Evolutionary conservation across 2,113 vertebrate species (phyloP), one percentile per base, ranked within the genome.

Genomic region (Saimiri boliviensis): DNA sequence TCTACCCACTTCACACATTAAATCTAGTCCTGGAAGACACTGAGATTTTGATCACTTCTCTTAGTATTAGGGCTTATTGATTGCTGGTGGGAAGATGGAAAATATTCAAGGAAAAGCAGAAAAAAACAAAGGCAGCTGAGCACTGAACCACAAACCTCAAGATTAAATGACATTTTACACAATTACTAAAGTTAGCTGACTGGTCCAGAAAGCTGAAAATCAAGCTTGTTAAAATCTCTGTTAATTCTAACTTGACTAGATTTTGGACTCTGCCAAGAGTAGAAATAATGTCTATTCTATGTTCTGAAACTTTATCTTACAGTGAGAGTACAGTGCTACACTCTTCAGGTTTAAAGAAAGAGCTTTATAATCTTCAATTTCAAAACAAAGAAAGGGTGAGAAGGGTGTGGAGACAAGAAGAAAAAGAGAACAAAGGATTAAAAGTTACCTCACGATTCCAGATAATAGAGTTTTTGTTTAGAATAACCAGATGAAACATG

Each of bases 1-100:
- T 32, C 42, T 6, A 83, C 11, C 47, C 13, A 52, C 32, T 76
- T 45, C 14, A 86, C 66, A 73, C 76, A 11, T 80, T 77, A 70
- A 8, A 11, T 81, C n/a, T 81, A 83, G n/a, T 76, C 52, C 35
- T 54, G 49, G 8, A 89, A 94, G 47, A 0, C 6, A 73, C 49
- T 25, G 88, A 9, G 4, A 71, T 95, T 97, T 96, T 93, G 89
- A 97, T 96, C 63, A 21, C 42, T 37, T 9, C 17, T 87, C 19
- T 97, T 19, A 32, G 30, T 47, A 86, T 63, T 52, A 37, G n/a
- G 52, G 20, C 47, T 92, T 71, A 23, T 19, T 77, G 20, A 83
- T 45, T 77, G 52, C 7, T 52, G 30, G 42, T 49, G 32, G 68
- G 35, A 93, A 45, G 3, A 10, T 89, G 35, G 74, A 77, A 97